These are phyloP conservation scores for Atopsyche davidsoni DNA, from an alignment of 1,140 invertebrate species.

Conservation along the genomic window DNA sequence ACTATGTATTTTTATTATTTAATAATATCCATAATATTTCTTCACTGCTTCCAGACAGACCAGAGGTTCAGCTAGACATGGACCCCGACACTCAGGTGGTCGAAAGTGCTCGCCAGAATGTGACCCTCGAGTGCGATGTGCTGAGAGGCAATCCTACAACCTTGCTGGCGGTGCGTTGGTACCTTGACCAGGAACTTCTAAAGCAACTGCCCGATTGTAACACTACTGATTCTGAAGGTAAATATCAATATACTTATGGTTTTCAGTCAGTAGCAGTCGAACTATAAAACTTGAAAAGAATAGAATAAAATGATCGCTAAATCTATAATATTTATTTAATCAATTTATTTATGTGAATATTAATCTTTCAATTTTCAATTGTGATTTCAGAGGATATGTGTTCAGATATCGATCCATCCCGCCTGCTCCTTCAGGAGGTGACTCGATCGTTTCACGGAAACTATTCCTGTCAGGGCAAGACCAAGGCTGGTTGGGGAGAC, in stretches of 20 bases:
- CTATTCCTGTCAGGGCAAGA: constrained; percentile 82
- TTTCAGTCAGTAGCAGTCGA: no score
- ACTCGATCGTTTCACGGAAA: constrained; percentile 80
- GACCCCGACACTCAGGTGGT: constrained; percentile 65
- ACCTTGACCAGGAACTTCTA: constrained; percentile 71
- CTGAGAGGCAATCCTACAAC: constrained; percentile 59
- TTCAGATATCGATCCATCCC: constrained; percentile 71
- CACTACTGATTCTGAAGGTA: no score
- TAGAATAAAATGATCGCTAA: no score
- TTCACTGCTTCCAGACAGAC: constrained; percentile 56
- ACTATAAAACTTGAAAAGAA: no score
- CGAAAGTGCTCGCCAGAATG: constrained; percentile 71
- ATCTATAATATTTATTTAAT: neutral
- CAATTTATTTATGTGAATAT: no score
- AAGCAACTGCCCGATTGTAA: constrained; percentile 80
- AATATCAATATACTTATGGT: no score
- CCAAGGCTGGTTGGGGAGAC: constrained; percentile 77
- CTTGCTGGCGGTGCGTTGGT: constrained; percentile 71
- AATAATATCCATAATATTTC: neutral
- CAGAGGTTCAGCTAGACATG: constrained; percentile 70
- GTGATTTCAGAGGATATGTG: constrained; percentile 52
- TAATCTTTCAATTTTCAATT: no score
- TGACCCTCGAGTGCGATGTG: constrained; percentile 75
- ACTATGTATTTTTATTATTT: no score
- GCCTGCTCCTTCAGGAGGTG: constrained; percentile 73